Base-by-base conservation (phyloP, 2,888 invertebrate species). In the Xylophagus ater region DNA sequence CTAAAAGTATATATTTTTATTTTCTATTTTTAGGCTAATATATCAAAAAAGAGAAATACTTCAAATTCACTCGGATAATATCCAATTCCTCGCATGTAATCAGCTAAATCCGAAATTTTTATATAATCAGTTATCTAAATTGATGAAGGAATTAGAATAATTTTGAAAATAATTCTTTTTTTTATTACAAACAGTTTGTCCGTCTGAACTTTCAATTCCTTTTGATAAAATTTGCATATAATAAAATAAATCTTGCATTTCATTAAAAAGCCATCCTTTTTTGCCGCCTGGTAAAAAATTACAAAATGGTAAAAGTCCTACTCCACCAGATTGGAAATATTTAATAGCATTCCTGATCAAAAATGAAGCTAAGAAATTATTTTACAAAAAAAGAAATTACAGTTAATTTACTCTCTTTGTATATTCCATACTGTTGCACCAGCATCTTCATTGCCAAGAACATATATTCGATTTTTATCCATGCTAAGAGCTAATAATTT, bases 61-160 rank as follows among this genome's bases (percentile, higher is more conserved):
- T 83, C 82, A 58, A 74, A 76, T 53, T 83, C 79, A 1, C 77
- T 74, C 1, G 81, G 82, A 54, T 78, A 85, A 61, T 69, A 84
- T 10, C 84, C 84, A 51, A 83, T 66, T 2, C 81, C 78, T 43
- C 83, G 67, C 74, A 85, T 76, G 13, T 82, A 62, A 58, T 79
- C 81, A 0, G 83, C 77, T 31, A 85, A 62, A 51, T 83, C 80
- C 15, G 72, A 68, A 17, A 79, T 65, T 1, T 73, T 69, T 34
- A 84, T 74, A 46, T 59, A 67, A 37, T 76, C 73, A 13, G 70
- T 69, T 25, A 44, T 35, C 44, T 44, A 14, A 15, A 24, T 19
- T 5, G 18, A 8, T 25, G 29, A 14, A 26, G n/a, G 19, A 4
- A 10, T 35, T 26, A 2, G 26, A 35, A 12, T 13, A 9, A 18